phyloP scores from a whole-genome alignment of 1,140 invertebrate genomes.

The Bursaphelenchus mucronatus region DNA sequence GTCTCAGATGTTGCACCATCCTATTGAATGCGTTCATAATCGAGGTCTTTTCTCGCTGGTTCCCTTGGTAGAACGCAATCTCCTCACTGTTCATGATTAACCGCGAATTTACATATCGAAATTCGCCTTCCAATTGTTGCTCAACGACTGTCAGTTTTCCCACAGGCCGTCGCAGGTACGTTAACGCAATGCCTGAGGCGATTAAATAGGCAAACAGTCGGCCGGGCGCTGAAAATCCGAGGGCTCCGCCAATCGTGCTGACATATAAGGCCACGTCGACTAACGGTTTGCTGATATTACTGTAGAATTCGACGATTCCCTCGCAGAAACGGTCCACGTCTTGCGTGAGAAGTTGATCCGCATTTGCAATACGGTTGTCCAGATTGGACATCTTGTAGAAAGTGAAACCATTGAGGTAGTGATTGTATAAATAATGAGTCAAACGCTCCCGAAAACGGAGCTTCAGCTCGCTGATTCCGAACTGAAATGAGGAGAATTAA shows the following conservation, averaged over 20 bases:
- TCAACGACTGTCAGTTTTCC: constrained; percentile 83
- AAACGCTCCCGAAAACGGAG: constrained; percentile 82
- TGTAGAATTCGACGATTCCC: constrained; percentile 87
- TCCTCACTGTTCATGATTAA: constrained; percentile 96
- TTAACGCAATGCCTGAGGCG: constrained; percentile 48
- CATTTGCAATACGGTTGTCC: constrained; percentile 73
- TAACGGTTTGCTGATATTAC: constrained; percentile 91
- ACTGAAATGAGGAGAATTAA: constrained; percentile 64
- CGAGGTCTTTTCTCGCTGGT: constrained; percentile 79
- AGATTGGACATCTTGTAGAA: constrained; percentile 84
- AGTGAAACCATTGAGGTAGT: constrained; percentile 73
- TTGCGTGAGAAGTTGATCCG: constrained; percentile 88
- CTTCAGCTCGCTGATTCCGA: constrained; percentile 86
- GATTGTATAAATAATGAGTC: constrained; percentile 77
- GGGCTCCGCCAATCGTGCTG: constrained; percentile 76
- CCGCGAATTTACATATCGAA: constrained; percentile 88
- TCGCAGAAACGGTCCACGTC: constrained; percentile 97
- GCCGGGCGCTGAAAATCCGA: constrained; percentile 71
- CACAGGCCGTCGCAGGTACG: constrained; percentile 73
- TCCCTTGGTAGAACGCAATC: constrained; percentile 89
- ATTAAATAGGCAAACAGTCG: constrained; percentile 60
- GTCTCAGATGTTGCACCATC: constrained; percentile 78
- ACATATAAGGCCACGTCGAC: constrained; percentile 90
- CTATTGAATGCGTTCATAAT: constrained; percentile 81
- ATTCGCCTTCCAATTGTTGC: constrained; percentile 93